Evolutionary conservation across 2,113 vertebrate genomes (phyloP), one percentile per base, ranked within the genome.

Genomic region (Solenodon paradoxus): DNA sequence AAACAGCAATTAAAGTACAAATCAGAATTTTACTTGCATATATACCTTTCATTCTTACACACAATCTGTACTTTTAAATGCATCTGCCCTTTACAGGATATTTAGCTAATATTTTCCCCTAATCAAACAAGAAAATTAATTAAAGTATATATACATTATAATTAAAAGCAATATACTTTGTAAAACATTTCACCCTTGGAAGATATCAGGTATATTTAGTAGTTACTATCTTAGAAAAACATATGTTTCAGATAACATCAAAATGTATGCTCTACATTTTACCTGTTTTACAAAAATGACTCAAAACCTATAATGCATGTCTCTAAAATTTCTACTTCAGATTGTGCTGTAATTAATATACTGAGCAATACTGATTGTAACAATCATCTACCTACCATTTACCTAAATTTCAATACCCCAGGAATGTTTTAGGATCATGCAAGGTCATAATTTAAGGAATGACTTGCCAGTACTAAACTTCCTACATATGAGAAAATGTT

Each of bases 1-100:
- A 96, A 98, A 97, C 96, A 97, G 90, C 89, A 97, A 98, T 98
- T 98, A 98, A 95, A 92, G 75, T 92, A 94, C 35, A 97, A 94
- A 96, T 69, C 10, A 59, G 66, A 77, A 95, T 24, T 47, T 89
- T 96, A 96, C 77, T 97, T 97, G 83, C 78, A 92, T 28, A 96
- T 63, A 91, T 85, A 94, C 35, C 61, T 92, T 80, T 59, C 64
- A 97, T 66, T 91, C 81, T 84, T 66, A 55, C 74, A 80, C 40
- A 42, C 20, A 88, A 80, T 55, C 93, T 35, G 30, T 81, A 88
- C 47, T 97, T 78, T 26, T 88, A 87, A 92, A 68, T 84, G 95
- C 53, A 8, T 35, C 15, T 55, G 40, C 19, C 81, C 96, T 85
- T 57, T 63, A 84, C 4, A 38, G 78, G 64, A 94, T 22, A 90